A percentile compares a stretch with the other conserved stretches of the same genome.
phyloP scores from a whole-genome alignment of 2,113 vertebrate genomes.

The Petaurus breviceps region DNA sequence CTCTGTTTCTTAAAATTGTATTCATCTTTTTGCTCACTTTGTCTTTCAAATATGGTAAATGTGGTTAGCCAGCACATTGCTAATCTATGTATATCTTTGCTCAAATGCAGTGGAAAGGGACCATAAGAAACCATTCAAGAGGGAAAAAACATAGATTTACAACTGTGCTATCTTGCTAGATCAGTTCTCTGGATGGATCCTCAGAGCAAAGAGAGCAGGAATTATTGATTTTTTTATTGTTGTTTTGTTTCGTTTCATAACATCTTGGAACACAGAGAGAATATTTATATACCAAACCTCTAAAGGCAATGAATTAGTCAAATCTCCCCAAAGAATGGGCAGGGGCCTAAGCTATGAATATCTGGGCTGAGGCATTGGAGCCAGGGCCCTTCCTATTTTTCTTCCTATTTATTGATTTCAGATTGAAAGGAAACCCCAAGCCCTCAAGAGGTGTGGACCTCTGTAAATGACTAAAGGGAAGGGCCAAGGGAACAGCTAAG shows the following conservation, averaged over 20 bases:
- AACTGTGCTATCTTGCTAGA: background rate
- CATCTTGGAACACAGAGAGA: background rate
- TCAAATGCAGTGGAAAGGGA: background rate
- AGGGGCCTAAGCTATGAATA: background rate
- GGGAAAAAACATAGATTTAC: background rate
- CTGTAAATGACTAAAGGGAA: background rate
- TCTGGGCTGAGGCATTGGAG: background rate
- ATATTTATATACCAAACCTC: background rate
- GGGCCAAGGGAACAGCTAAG: background rate
- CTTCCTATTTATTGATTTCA: background rate
- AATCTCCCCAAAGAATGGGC: background rate
- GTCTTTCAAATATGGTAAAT: background rate
- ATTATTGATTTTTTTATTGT: background rate
- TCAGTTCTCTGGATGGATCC: background rate
- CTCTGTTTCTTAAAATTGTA: background rate
- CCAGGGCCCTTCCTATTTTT: background rate
- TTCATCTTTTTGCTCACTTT: background rate
- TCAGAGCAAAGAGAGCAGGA: background rate
- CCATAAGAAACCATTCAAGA: background rate
- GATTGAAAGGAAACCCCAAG: background rate
- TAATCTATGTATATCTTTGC: background rate
- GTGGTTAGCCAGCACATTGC: background rate
- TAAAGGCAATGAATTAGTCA: background rate
- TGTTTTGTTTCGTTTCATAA: background rate
- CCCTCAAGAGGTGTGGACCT: background rate